These are phyloP conservation scores for Acronicta leporina DNA, from an alignment of 2,888 invertebrate species.

Conservation along the genomic window DNA sequence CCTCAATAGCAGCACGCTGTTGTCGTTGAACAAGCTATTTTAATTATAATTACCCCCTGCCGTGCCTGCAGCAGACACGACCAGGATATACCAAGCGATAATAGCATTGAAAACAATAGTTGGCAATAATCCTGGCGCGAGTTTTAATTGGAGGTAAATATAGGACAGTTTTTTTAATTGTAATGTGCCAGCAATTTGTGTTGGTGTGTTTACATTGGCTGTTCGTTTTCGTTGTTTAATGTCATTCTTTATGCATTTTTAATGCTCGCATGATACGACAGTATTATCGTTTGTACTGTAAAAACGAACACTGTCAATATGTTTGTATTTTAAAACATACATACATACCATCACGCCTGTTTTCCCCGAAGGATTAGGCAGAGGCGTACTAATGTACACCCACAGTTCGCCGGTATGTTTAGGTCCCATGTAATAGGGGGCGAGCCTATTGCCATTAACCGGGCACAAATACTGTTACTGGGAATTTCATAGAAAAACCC, in stretches of 20 bases:
- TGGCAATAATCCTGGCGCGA: constrained; percentile 46
- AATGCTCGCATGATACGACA: not conserved
- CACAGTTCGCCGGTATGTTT: no score
- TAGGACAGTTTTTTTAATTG: constrained; percentile 40
- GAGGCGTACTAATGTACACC: no score
- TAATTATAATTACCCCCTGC: constrained; percentile 68
- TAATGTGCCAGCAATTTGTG: constrained; percentile 33
- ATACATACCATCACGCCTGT: no score
- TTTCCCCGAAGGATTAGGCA: no score
- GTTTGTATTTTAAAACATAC: no score
- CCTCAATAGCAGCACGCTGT: constrained; percentile 51
- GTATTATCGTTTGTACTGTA: not conserved
- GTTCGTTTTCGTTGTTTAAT: constrained; percentile 7
- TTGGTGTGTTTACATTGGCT: constrained; percentile 22
- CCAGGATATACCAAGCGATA: constrained; percentile 52
- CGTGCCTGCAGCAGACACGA: constrained; percentile 65
- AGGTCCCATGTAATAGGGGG: no score
- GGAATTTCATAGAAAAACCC: no score
- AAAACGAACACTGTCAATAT: not conserved
- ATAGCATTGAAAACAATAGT: constrained; percentile 57
- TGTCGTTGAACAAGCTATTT: constrained; percentile 63
- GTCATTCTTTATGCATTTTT: not conserved
- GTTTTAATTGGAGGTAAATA: constrained; percentile 51
- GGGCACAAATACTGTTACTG: no score
- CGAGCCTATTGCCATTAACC: no score